Conservation (phyloP, 1,140 invertebrate species). For the Platyura marginata region DNA sequence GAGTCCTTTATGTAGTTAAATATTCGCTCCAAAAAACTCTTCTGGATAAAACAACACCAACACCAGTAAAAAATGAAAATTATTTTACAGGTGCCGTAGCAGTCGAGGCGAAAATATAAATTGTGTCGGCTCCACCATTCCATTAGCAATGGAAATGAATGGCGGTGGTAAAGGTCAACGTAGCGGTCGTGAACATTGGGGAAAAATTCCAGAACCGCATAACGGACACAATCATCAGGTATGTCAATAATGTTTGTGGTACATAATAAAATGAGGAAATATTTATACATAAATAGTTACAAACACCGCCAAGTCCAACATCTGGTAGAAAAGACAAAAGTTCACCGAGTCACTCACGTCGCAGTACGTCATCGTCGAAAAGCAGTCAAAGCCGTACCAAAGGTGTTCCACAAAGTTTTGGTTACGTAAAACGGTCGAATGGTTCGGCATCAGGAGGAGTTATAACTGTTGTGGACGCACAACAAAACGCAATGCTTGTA, state of each 20-base stretch:
- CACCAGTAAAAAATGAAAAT: too few species aligned
- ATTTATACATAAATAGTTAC: not conserved
- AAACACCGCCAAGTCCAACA: constrained; percentile 3
- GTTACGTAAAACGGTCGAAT: constrained; percentile 61
- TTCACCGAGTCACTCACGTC: constrained; percentile 8
- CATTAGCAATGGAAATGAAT: constrained; percentile 8
- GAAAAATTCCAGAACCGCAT: constrained; percentile 19
- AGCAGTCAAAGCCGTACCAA: constrained; percentile 35
- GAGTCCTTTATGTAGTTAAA: too few species aligned
- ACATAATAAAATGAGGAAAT: too few species aligned
- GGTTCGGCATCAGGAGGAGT: constrained; percentile 28
- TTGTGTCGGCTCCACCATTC: constrained; percentile 19
- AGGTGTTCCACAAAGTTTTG: constrained; percentile 59
- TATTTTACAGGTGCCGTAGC: constrained; percentile 17
- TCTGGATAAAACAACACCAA: too few species aligned
- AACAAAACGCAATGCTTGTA: constrained; percentile 25
- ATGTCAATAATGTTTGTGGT: too few species aligned
- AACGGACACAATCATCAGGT: constrained; percentile 13
- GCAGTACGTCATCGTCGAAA: constrained; percentile 25
- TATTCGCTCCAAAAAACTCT: too few species aligned
- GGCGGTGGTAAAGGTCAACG: constrained; percentile 3
- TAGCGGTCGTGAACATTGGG: constrained; percentile 22
- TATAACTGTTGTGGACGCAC: constrained; percentile 27
- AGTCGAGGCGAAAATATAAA: constrained; percentile 21
- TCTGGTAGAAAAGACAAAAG: constrained; percentile 6